A percentile compares a stretch with the other conserved stretches of the same genome.
These are phyloP conservation scores for Diarsia rubi DNA, from an alignment of 2,888 invertebrate genomes.

Conservation along the genomic window DNA sequence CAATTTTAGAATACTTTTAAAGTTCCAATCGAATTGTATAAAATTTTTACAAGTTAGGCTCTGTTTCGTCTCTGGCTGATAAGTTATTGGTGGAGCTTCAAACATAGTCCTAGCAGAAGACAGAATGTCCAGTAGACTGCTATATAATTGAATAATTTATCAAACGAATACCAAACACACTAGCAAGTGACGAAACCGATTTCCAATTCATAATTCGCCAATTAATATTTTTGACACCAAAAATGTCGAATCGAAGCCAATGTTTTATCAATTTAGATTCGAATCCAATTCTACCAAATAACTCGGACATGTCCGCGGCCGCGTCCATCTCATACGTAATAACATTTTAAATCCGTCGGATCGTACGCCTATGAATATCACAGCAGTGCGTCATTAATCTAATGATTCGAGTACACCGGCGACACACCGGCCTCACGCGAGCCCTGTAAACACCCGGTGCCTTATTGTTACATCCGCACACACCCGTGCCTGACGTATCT, in stretches of 20 bases:
- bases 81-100: background rate
- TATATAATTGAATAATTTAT: background rate
- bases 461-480: slow-evolving; percentile 68
- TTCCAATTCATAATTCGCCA: slow-evolving; percentile 29
- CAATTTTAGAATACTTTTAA: slow-evolving; percentile 32
- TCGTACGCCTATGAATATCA: slow-evolving; percentile 85
- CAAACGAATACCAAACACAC: slow-evolving; percentile 10
- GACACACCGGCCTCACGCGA: slow-evolving; percentile 62
- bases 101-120: background rate
- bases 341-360: slow-evolving; percentile 76
- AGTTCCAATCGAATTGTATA: slow-evolving; percentile 31
- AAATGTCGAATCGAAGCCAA: slow-evolving; percentile 36
- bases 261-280: slow-evolving; percentile 54
- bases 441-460: slow-evolving; percentile 88
- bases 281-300: slow-evolving; percentile 66
- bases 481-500: slow-evolving; percentile 78
- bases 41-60: background rate
- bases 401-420: slow-evolving; percentile 78
- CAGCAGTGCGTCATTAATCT: slow-evolving; percentile 86
- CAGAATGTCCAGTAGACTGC: background rate
- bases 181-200: slow-evolving; percentile 17
- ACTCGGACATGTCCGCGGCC: slow-evolving; percentile 56
- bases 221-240: slow-evolving; percentile 37
- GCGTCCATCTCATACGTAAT: slow-evolving; percentile 59
- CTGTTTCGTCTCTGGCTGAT: slow-evolving; percentile 18